These are phyloP conservation scores for Siniperca undulata DNA, from an alignment of 2,797 vertebrate genomes.

Conservation along the genomic window DNA sequence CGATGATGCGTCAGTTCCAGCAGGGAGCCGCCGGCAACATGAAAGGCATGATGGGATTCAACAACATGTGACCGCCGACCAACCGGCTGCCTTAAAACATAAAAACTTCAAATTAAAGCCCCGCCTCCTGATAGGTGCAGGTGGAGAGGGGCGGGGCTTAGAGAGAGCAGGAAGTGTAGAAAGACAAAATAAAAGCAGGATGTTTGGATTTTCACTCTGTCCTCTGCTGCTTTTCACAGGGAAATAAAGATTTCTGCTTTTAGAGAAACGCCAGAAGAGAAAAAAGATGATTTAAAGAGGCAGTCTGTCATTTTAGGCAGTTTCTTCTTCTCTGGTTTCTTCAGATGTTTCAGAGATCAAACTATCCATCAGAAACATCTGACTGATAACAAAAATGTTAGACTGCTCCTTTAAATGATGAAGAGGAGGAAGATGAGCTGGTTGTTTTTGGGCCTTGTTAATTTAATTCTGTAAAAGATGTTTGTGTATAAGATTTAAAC, in stretches of 20 bases:
- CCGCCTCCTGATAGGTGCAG: slow-evolving; percentile 35
- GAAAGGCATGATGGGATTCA: slow-evolving; percentile 99
- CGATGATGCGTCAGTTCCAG: slow-evolving; percentile 99
- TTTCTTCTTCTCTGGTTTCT: neutral
- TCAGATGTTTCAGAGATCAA: slow-evolving; percentile 1
- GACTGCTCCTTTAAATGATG: neutral
- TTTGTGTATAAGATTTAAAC: slow-evolving; percentile 56
- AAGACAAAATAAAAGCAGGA: slow-evolving; percentile 26
- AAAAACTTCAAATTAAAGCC: neutral
- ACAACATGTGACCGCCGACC: slow-evolving; percentile 93
- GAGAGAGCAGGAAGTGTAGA: neutral
- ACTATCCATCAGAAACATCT: neutral
- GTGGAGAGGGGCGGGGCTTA: slow-evolving; percentile 30
- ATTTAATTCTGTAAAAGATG: slow-evolving; percentile 59
- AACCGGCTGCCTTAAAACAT: slow-evolving; percentile 83
- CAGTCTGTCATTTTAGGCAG: neutral
- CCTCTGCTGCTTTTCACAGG: slow-evolving; percentile 35
- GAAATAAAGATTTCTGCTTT: slow-evolving; percentile 28
- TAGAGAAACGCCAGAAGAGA: neutral
- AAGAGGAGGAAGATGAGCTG: neutral
- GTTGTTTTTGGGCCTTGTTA: slow-evolving; percentile 24
- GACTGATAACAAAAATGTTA: neutral
- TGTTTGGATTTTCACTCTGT: neutral
- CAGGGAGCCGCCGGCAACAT: slow-evolving; percentile 98
- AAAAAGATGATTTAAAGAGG: slow-evolving; percentile 36